Percentiles rank a stretch among this genome's conserved stretches.
Conservation (phyloP, 2,888 invertebrate species). For the Rosalia funebris region DNA sequence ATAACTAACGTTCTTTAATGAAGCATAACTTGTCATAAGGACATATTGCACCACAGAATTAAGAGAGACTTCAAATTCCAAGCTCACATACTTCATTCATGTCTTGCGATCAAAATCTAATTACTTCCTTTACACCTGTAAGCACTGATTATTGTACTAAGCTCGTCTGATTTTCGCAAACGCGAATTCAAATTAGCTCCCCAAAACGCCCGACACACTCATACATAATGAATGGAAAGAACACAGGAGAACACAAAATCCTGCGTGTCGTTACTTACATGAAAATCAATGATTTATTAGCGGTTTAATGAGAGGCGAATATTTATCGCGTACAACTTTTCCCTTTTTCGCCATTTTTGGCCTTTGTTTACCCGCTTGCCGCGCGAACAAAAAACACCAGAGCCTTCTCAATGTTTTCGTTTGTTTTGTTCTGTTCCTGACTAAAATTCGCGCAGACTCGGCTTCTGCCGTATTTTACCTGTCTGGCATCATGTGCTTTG, state of each 20-base stretch:
- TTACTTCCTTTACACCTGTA: conserved; percentile 8
- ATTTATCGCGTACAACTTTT: conserved; percentile 28
- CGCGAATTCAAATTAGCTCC: neutral
- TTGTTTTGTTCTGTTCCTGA: conserved; percentile 34
- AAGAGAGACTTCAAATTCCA: too few relatives aligned
- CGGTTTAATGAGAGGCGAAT: conserved; percentile 24
- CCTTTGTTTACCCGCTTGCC: conserved; percentile 40
- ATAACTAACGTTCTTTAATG: too few relatives aligned
- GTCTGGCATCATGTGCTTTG: conserved; percentile 51
- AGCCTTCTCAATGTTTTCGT: conserved; percentile 38
- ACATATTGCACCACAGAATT: too few relatives aligned
- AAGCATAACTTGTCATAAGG: too few relatives aligned
- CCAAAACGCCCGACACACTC: neutral
- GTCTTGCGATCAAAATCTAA: conserved; percentile 13
- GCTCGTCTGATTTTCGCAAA: conserved; percentile 5
- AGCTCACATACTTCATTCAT: neutral
- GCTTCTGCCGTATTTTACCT: conserved; percentile 50
- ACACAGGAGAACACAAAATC: neutral
- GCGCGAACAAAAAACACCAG: conserved; percentile 37
- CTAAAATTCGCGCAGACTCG: conserved; percentile 30
- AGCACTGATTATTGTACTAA: neutral
- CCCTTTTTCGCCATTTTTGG: conserved; percentile 33
- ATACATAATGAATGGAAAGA: conserved; percentile 8
- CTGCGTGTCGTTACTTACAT: neutral
- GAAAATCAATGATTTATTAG: conserved; percentile 39